phyloP scores from a whole-genome alignment of 2,888 invertebrate species.

The Desoria tigrina region DNA sequence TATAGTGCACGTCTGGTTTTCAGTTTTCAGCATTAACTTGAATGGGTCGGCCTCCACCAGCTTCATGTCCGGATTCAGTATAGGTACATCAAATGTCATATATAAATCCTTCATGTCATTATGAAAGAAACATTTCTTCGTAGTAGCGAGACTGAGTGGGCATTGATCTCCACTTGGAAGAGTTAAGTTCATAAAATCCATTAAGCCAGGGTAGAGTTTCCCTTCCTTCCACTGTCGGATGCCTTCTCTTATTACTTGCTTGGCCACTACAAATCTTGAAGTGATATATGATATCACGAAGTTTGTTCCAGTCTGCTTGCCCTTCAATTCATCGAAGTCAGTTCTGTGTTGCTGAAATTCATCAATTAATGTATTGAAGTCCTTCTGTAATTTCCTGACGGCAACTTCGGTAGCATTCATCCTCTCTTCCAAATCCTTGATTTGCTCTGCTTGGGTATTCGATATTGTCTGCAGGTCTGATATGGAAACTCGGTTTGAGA shows the following conservation, averaged over 20 bases:
- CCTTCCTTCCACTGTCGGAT: slow-evolving; percentile 18
- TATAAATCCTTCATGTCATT: slow-evolving; percentile 3
- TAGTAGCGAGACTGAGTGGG: slow-evolving; percentile 5
- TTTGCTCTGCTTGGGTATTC: background rate
- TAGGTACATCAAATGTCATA: slow-evolving; percentile 10
- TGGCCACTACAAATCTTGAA: background rate
- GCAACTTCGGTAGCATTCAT: slow-evolving; percentile 4
- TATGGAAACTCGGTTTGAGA: background rate
- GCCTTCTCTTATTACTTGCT: slow-evolving; percentile 22
- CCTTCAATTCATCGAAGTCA: slow-evolving; percentile 11
- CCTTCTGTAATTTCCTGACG: background rate
- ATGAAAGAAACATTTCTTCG: slow-evolving; percentile 7
- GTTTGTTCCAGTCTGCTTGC: background rate
- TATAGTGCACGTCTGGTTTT: slow-evolving; percentile 18
- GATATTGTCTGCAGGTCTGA: background rate
- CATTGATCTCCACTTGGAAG: slow-evolving; percentile 19
- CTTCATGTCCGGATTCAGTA: background rate
- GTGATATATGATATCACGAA: slow-evolving; percentile 15
- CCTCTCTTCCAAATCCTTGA: background rate
- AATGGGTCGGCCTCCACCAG: slow-evolving; percentile 26
- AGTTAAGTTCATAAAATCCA: slow-evolving; percentile 21
- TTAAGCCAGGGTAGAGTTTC: slow-evolving; percentile 7
- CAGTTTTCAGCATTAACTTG: slow-evolving; percentile 1
- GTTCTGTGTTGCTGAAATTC: background rate
- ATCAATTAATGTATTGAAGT: slow-evolving; percentile 1